Percentiles rank a stretch among this genome's conserved stretches.
Evolutionary conservation across 2,113 vertebrate species (phyloP).

Genomic region (Proteles cristata): DNA sequence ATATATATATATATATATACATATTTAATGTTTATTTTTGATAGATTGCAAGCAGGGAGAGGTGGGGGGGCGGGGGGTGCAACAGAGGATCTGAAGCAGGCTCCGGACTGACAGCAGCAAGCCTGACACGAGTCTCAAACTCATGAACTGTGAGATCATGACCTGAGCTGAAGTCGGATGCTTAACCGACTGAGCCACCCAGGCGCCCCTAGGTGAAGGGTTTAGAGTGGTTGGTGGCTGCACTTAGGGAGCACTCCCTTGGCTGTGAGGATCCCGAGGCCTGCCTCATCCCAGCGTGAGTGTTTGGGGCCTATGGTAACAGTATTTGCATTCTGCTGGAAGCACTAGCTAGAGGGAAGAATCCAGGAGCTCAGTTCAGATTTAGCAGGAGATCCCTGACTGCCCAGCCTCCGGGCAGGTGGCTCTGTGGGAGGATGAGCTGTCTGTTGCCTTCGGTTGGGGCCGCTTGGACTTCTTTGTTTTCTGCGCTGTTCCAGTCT

Average conservation of each 20-base stretch:
- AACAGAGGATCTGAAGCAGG: too few species aligned
- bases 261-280: not conserved
- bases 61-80: too few species aligned
- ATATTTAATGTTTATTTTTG: too few species aligned
- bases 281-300: not conserved
- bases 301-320: not conserved
- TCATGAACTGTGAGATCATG: too few species aligned
- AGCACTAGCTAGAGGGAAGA: not conserved
- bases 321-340: not conserved
- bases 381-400: not conserved
- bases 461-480: not conserved
- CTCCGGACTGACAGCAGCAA: too few species aligned
- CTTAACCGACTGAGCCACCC: too few species aligned
- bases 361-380: not conserved
- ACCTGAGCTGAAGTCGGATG: too few species aligned
- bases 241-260: not conserved
- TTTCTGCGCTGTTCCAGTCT: not conserved
- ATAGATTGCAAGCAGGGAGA: too few species aligned
- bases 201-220: not conserved
- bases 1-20: too few species aligned
- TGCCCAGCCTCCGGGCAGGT: not conserved
- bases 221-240: not conserved
- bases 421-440: not conserved
- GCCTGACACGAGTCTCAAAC: too few species aligned
- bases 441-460: constrained; percentile 30